Conservation (phyloP, 1,140 invertebrate species). For the Drosophila ficusphila region DNA sequence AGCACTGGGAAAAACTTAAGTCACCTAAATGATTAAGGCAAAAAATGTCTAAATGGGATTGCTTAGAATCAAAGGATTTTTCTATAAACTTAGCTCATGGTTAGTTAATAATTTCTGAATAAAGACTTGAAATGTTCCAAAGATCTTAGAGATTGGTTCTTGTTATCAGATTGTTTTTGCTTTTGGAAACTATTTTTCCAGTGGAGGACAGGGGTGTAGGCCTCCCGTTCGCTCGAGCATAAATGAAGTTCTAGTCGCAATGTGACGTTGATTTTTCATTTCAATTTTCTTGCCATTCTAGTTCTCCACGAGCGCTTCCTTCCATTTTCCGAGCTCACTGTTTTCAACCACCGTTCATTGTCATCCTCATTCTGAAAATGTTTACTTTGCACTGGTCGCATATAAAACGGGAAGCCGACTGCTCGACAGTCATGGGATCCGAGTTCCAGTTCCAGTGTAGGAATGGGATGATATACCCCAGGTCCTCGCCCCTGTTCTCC, state of each 20-base stretch:
- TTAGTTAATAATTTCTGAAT: no score
- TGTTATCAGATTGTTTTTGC: not conserved
- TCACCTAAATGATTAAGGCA: no score
- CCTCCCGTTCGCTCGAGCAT: conserved; percentile 3
- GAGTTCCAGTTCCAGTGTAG: conserved; percentile 23
- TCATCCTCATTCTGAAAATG: conserved; percentile 49
- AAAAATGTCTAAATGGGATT: no score
- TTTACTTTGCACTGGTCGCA: conserved; percentile 73
- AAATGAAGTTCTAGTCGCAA: conserved; percentile 41
- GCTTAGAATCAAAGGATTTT: no score
- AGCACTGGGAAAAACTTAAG: conserved; percentile 3
- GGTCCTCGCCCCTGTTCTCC: conserved; percentile 2
- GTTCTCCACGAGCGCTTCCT: conserved; percentile 9
- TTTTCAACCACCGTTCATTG: conserved; percentile 5
- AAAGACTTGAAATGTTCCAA: no score
- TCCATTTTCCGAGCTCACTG: conserved; percentile 19
- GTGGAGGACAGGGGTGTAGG: conserved; percentile 16
- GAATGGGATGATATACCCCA: conserved; percentile 35
- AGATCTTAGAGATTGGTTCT: no score
- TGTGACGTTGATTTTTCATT: conserved; percentile 78
- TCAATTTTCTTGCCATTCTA: conserved; percentile 58
- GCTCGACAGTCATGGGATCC: conserved; percentile 57
- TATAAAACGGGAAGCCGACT: conserved; percentile 65
- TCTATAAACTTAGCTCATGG: no score
- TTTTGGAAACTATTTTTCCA: not conserved